A percentile compares a stretch with the other conserved stretches of the same genome.
Conservation (phyloP, 2,797 vertebrate species). For the Pyrrhura leucotis region DNA sequence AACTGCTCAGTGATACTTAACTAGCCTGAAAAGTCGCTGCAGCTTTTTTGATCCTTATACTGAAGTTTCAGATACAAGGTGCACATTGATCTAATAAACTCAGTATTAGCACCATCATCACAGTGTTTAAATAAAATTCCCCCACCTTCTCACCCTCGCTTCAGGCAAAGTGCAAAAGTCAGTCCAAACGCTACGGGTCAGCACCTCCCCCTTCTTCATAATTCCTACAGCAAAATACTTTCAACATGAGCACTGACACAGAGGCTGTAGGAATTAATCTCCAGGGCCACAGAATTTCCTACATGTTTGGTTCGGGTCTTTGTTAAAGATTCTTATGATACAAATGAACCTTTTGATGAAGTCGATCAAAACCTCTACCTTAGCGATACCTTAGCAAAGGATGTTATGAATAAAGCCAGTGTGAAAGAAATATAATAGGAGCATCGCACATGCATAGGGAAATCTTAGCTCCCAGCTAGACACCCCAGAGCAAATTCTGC, state of each 20-base stretch:
- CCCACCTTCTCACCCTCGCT: neutral
- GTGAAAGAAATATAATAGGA: neutral
- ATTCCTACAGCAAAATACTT: neutral
- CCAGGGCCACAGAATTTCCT: neutral
- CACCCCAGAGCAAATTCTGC: neutral
- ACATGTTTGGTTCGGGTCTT: fast-evolving
- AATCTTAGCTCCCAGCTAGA: neutral
- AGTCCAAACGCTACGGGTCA: neutral
- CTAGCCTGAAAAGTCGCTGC: neutral
- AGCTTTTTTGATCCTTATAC: neutral
- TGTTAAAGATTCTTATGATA: neutral
- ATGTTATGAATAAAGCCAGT: neutral
- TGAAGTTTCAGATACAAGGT: neutral
- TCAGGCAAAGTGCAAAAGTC: neutral
- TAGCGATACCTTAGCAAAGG: neutral
- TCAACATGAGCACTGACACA: neutral
- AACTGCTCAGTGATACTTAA: neutral
- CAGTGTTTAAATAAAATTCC: neutral
- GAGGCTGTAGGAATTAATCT: neutral
- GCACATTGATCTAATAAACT: neutral
- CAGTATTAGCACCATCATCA: fast-evolving
- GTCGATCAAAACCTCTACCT: neutral
- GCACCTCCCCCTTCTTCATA: too few species aligned
- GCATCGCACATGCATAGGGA: fast-evolving
- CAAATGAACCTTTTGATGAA: neutral